Evolutionary conservation across 1,140 invertebrate genomes (phyloP).

Genomic region (Drosophila prosaltans): DNA sequence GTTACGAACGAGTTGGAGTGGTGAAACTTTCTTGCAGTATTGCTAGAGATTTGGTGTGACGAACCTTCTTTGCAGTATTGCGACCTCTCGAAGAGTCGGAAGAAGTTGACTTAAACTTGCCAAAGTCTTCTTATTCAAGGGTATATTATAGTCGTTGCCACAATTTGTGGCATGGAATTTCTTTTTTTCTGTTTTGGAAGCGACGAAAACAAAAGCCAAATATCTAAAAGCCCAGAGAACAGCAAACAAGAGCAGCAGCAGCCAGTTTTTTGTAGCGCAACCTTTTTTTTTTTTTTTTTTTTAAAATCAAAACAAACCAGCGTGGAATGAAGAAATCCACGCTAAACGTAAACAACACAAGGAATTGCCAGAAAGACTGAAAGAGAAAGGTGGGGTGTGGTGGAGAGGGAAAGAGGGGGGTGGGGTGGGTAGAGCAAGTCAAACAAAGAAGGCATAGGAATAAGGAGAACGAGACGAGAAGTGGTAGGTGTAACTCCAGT

Average conservation of each 20-base stretch:
- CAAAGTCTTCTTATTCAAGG: too few species aligned
- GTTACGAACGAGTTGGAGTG: too few species aligned
- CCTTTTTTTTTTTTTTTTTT: slow-evolving; percentile 64
- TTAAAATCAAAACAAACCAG: slow-evolving; percentile 76
- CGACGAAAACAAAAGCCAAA: slow-evolving; percentile 51
- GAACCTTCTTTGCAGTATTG: too few species aligned
- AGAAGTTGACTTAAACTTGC: too few species aligned
- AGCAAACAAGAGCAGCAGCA: slow-evolving; percentile 54
- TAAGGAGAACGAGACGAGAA: slow-evolving; percentile 3
- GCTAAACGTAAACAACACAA: slow-evolving; percentile 78
- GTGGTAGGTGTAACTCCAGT: slow-evolving; percentile 20
- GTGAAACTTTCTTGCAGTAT: too few species aligned
- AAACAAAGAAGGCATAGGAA: neutral
- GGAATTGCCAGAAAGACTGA: slow-evolving; percentile 20
- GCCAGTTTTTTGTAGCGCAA: slow-evolving; percentile 30
- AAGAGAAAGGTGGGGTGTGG: neutral
- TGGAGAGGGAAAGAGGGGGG: neutral
- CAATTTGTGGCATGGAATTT: neutral
- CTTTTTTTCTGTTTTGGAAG: slow-evolving; percentile 2
- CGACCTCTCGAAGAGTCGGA: too few species aligned
- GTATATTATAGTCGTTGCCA: neutral
- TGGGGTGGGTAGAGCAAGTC: neutral
- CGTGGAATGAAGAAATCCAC: slow-evolving; percentile 68
- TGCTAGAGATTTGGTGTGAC: too few species aligned
- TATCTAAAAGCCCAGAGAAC: slow-evolving; percentile 53